Conservation (phyloP, 2,888 invertebrate genomes). For the Schrankia costaestrigalis region DNA sequence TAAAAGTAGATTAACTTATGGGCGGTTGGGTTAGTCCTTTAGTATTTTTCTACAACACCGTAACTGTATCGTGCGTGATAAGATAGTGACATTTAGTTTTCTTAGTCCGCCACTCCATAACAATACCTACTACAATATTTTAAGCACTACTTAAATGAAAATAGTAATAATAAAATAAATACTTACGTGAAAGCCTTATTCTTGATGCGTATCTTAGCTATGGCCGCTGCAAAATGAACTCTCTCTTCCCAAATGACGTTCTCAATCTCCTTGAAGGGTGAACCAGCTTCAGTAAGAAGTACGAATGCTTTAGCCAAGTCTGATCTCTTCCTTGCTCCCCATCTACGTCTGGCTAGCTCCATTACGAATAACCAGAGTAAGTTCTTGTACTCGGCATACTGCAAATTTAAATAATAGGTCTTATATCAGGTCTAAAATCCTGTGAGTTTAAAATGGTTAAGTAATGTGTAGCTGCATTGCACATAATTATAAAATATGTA, state of each 20-base stretch:
- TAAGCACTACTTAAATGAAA: neutral
- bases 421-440: no score
- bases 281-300: slow-evolving; percentile 52
- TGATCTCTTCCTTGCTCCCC: slow-evolving; percentile 58
- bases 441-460: no score
- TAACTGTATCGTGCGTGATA: no score
- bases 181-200: slow-evolving; percentile 84
- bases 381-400: slow-evolving; percentile 51
- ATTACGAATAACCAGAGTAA: slow-evolving; percentile 84
- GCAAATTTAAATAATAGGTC: no score
- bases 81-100: slow-evolving; percentile 13
- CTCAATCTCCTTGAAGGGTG: slow-evolving; percentile 79
- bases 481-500: no score
- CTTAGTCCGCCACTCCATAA: slow-evolving; percentile 11
- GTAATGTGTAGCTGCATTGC: no score
- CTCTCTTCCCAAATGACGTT: slow-evolving; percentile 83
- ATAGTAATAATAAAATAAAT: neutral
- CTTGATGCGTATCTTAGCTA: slow-evolving; percentile 87
- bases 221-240: slow-evolving; percentile 87
- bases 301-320: slow-evolving; percentile 50
- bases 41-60: no score
- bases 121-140: no score
- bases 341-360: slow-evolving; percentile 85
- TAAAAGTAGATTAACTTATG: no score
- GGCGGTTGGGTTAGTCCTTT: no score